Evolutionary conservation across 2,797 vertebrate genomes (phyloP).

Genomic region (Acipenser transmontanus): DNA sequence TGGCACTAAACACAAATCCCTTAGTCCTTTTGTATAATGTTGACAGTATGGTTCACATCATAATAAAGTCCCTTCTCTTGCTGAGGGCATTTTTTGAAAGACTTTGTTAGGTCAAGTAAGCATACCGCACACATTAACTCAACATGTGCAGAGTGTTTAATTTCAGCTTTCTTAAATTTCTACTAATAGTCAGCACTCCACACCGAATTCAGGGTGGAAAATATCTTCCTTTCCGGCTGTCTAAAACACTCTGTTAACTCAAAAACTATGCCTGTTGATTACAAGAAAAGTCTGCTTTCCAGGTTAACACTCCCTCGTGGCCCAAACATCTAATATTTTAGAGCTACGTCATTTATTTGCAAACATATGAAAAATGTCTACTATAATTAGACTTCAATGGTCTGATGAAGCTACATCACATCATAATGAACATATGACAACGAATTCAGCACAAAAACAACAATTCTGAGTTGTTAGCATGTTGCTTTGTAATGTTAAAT

Average conservation of each 20-base stretch:
- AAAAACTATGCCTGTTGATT: background rate
- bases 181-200: background rate
- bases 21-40: background rate
- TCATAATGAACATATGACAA: conserved; percentile 39
- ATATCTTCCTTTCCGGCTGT: too few species aligned
- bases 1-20: conserved; percentile 15
- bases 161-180: background rate
- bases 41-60: conserved; percentile 18
- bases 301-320: background rate
- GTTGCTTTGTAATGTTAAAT: background rate
- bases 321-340: conserved; percentile 8
- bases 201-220: background rate
- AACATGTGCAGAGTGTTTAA: background rate
- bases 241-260: background rate
- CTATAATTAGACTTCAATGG: conserved; percentile 28
- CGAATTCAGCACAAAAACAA: conserved; percentile 8
- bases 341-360: conserved; percentile 21
- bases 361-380: conserved; percentile 33
- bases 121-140: conserved; percentile 4
- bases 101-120: background rate
- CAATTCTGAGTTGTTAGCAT: conserved; percentile 1
- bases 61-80: conserved; percentile 10
- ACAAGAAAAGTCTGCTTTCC: background rate
- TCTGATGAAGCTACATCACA: conserved; percentile 33
- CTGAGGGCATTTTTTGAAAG: conserved; percentile 14